Evolutionary conservation across 2,797 vertebrate genomes (phyloP), one percentile per base, ranked within the genome.

Genomic region (Acipenser oxyrinchus): DNA sequence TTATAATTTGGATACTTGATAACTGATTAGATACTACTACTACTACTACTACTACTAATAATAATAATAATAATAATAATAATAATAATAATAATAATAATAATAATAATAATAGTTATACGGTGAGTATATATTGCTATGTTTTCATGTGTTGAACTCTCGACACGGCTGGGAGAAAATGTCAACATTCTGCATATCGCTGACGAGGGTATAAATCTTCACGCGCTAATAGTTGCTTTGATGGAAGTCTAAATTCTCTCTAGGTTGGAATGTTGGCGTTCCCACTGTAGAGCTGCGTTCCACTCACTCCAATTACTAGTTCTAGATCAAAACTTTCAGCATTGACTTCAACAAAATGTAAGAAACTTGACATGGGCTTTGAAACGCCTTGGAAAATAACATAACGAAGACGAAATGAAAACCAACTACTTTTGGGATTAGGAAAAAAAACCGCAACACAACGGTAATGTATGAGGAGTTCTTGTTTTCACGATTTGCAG

Each of bases 241-340:
- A 69, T 68, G 65, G 64, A 72, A 73, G 59, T 69, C n/a, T 13
- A 66, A 68, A 70, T 74, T 75, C 71, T 76, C 66, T 69, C 69
- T 72, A 72, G 74, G 70, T 1, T 81, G 83, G 82, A 84, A 84
- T 82, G 80, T 71, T 55, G 75, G 70, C 37, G 64, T 63, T 71
- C 68, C 67, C 71, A 65, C 63, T 69, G 71, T 60, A 62, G 73
- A 74, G 65, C 69, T 76, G 76, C 74, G 73, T 71, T 77, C 73
- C 71, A 73, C 60, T 75, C 68, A 73, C 66, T 72, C 71, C 68
- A 68, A 66, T 71, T 71, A 62, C 37, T 37, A 37, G 72, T 37
- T 37, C 65, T 12, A 71, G 49, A 60, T 60, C 62, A 51, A 68
- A 68, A 74, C 60, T 75, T 70, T 69, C 65, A 70, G 74, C 72